Base-by-base conservation (phyloP, 1,140 invertebrate species). In the Panonychus citri region DNA sequence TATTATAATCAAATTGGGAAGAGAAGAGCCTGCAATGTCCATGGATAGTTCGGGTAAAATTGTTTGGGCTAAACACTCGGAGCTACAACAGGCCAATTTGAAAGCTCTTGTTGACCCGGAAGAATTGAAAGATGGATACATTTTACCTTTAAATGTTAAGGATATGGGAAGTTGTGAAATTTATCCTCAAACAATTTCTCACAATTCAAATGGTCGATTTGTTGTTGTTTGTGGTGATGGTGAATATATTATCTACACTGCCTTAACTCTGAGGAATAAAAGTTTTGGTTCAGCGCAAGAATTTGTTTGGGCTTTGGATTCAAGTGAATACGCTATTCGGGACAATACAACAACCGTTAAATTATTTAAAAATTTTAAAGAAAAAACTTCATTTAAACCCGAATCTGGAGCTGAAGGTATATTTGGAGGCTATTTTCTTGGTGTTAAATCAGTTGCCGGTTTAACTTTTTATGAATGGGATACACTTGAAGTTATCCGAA, bases 121-220 rank as follows among this genome's bases (percentile, higher is more conserved):
- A 72, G 82, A 83, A 66, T 76, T 85, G 51, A 83, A 85, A 68
- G 90, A 96, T 70, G 90, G 90, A 0, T 87, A 94, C 70, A 76
- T 89, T 10, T 71, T 99, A 0, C 83, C 91, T 3, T 74, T 98
- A 8, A 81, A 83, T 3, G 82, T 94, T 0, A 98, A 98, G 69
- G 95, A 99, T 64, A 95, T 99, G 88, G 95, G 95, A 0, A 87
- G 88, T 21, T 98, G 91, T 72, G 95, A 99, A 72, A 95, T 99
- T 61, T 99, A 97, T 70, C 95, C 95, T 0, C 94, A 99, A 68
- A 95, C 85, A 0, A 89, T 99, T 60, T 82, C 86, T 24, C 95
- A 99, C 66, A 98, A 96, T 74, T 89, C 93, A 0, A 99, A 99
- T 71, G 95, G 95, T 46, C 58, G 78, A 50, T 98, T 98, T 73